Base-by-base conservation (phyloP, 2,797 vertebrate genomes). In the Chiroxiphia lanceolata region DNA sequence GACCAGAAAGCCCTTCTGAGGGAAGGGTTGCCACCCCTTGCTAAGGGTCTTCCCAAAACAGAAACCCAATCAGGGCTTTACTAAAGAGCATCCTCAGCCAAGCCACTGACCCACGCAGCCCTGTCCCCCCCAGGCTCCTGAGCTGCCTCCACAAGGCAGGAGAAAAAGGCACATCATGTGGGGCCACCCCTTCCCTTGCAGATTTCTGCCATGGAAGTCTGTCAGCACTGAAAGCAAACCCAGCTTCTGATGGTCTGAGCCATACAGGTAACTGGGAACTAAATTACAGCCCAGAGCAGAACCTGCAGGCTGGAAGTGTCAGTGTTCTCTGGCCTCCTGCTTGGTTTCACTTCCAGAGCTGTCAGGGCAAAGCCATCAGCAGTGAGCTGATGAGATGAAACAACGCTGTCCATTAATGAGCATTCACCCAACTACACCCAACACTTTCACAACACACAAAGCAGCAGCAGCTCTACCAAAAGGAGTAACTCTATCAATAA, bases 351-450 rank as follows among this genome's bases (percentile, higher is more conserved):
- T 54, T 68, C 40, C 36, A 77, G 33, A 84, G 61, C 54, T 65
- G 36, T 44, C 67, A 88, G 38, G 47, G 16, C 40, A 94, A 87
- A 92, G 74, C 23, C 81, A 69, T 61, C 74, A 72, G 17, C 47
- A 76, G 42, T 3, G 36, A 56, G 29, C 4, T 45, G 63, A 45
- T 65, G 22, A 26, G 44, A 47, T 34, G 63, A 65, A 47, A 36
- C 50, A 33, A 38, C 4, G 1, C 23, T 3, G 0, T 4, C 75
- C 61, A 19, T 21, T 56, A 56, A 15, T 3, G 5, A 53, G 47
- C 5, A 1, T 33, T 60, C 65, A 63, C 44, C 40, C 67, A 78
- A 10, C 29, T 29, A 31, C 40, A 4, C 34, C 42, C 57, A 79
- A 50, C 57, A 68, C 53, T 68, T 84, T 80, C 60, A 34, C 29